Percentiles rank a stretch among this genome's conserved stretches.
Conservation (phyloP, 2,797 vertebrate species). For the Parotocinclus haroldoi region DNA sequence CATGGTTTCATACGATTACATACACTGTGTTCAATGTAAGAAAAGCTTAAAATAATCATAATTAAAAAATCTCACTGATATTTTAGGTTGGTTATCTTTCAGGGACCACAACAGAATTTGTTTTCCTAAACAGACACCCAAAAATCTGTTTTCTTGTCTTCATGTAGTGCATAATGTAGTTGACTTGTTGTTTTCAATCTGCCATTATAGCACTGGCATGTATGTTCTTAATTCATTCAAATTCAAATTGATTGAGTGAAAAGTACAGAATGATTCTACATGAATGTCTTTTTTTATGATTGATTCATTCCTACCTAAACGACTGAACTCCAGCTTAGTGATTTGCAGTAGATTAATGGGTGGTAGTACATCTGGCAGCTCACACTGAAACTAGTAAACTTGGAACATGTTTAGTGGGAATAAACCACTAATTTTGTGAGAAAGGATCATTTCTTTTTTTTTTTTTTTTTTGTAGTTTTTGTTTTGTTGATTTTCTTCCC, state of each 20-base stretch:
- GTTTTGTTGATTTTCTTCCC: constrained; percentile 1
- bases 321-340: background rate
- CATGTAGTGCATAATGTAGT: constrained; percentile 8
- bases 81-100: constrained; percentile 2
- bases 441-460: background rate
- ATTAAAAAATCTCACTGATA: background rate
- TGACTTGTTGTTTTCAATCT: background rate
- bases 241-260: background rate
- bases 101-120: background rate
- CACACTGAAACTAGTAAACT: constrained; percentile 2
- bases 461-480: constrained; percentile 18
- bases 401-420: constrained; percentile 20
- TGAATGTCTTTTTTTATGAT: background rate
- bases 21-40: background rate
- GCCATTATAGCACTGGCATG: background rate
- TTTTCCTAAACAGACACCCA: background rate
- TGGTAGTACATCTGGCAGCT: constrained; percentile 2
- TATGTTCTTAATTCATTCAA: no score
- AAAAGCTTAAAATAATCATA: background rate
- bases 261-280: constrained; percentile 1
- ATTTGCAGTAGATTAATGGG: constrained; percentile 6
- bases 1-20: background rate
- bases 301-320: background rate
- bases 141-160: background rate
- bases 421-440: constrained; percentile 40